Evolutionary conservation across 2,797 vertebrate species (phyloP), one percentile per base, ranked within the genome.

Genomic region (Moxostoma hubbsi): DNA sequence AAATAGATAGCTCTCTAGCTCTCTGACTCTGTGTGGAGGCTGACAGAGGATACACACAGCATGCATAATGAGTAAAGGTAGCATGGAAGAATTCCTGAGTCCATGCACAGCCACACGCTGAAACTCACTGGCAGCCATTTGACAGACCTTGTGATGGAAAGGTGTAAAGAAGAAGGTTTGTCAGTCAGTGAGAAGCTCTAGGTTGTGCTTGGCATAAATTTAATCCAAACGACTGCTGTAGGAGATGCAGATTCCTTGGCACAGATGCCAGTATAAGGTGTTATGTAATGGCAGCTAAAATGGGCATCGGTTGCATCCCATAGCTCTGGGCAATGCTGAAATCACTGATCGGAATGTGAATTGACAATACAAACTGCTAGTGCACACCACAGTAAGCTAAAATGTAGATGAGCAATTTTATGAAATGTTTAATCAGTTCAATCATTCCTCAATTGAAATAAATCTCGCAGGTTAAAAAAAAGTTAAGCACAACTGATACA

Each of bases 1-100:
- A 93, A 93, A 94, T 93, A 94, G 91, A 89, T 85, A 76, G 59
- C 89, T 88, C 85, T 90, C 86, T 79, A 83, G 88, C 84, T 89
- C 87, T 86, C 83, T 79, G 68, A 77, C 82, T 75, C 74, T 70
- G 68, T 78, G 77, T 81, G 75, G 84, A 75, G 75, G 84, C 80
- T 80, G 81, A 82, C 80, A 84, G 68, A 72, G 78, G 77, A 85
- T 85, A 83, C 72, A 73, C 80, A 59, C 77, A 75, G 84, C 76
- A 85, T 85, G 78, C 80, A 81, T 82, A 87, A 86, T 81, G 51
- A 85, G 80, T 85, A 86, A 89, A 87, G 82, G 83, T 85, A 77
- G 85, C 63, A 36, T 69, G 49, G 46, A 46, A 75, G 58, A 82
- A 80, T 78, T 81, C 12, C 59, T 78, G 62, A 50, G 45, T 59